phyloP scores from a whole-genome alignment of 2,797 vertebrate genomes.

The Staurois parvus region DNA sequence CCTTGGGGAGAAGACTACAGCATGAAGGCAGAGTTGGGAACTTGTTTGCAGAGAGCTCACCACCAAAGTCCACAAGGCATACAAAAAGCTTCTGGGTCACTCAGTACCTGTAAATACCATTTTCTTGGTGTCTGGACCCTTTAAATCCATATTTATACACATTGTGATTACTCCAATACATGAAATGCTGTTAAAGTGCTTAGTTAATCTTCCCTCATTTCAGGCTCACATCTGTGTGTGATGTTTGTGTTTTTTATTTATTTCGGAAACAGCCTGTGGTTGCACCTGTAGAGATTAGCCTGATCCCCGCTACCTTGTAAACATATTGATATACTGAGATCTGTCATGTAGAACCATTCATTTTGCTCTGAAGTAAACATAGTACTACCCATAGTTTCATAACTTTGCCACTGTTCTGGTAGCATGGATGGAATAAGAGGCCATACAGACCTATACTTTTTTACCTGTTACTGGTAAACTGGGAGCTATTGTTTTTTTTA shows the following conservation, averaged over 20 bases:
- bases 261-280: not conserved
- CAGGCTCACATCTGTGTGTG: not conserved
- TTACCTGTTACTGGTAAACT: too few relatives aligned
- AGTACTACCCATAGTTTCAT: not conserved
- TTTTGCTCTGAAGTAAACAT: not conserved
- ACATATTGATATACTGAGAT: slow-evolving; percentile 8
- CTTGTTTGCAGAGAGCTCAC: not conserved
- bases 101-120: too few relatives aligned
- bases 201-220: not conserved
- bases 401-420: not conserved
- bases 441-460: not conserved
- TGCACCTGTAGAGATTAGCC: not conserved
- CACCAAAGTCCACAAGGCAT: not conserved
- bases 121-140: too few relatives aligned
- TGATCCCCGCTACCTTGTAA: not conserved
- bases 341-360: slow-evolving; percentile 7
- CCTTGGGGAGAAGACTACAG: not conserved
- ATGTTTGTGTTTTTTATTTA: slow-evolving; percentile 1
- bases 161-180: not conserved
- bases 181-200: not conserved
- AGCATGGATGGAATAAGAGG: not conserved
- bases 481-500: too few relatives aligned
- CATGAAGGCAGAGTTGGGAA: too few relatives aligned
- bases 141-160: too few relatives aligned
- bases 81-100: too few relatives aligned